Evolutionary conservation across 2,113 vertebrate genomes (phyloP), one percentile per base, ranked within the genome.

Genomic region (Xenus cinereus): DNA sequence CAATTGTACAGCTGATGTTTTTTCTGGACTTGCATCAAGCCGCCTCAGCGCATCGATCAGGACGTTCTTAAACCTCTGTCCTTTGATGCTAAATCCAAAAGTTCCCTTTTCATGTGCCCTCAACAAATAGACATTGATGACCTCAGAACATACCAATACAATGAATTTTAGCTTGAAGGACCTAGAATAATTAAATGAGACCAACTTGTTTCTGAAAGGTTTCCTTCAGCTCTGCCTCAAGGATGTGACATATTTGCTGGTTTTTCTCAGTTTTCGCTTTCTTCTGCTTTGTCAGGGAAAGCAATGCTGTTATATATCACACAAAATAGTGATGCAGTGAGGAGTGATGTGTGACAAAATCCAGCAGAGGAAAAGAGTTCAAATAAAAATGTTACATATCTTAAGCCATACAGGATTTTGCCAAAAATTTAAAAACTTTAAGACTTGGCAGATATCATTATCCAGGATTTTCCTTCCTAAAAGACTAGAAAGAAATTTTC

Each of bases 121-220:
- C 82, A 96, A 66, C 59, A 96, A 97, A 97, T 53, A 95, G 96
- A 96, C 93, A 91, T 90, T 89, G 91, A 97, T 96, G 98, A 97
- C 94, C 97, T 97, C 95, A 94, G 95, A 96, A 94, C 84, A 94
- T 96, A 98, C 87, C 82, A 88, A 95, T 82, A 94, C 80, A 89
- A 90, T 46, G 64, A 95, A 97, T 98, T 97, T 97, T 97, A 97
- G 98, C 95, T 96, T 96, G 93, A 93, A 97, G 76, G 94, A 81
- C 94, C 96, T 96, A 94, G 97, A 98, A 97, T 98, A 98, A 98
- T 98, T 97, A 97, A 97, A 97, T 93, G 84, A 32, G 67, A 95
- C 92, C 84, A 95, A 43, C 96, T 96, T 93, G 77, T 94, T 97
- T 95, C 93, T 95, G 93, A 97, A 97, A 97, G 80, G 90, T 96